These are phyloP conservation scores for Oryctes rhinoceros DNA, from an alignment of 1,140 invertebrate genomes.

Conservation along the genomic window DNA sequence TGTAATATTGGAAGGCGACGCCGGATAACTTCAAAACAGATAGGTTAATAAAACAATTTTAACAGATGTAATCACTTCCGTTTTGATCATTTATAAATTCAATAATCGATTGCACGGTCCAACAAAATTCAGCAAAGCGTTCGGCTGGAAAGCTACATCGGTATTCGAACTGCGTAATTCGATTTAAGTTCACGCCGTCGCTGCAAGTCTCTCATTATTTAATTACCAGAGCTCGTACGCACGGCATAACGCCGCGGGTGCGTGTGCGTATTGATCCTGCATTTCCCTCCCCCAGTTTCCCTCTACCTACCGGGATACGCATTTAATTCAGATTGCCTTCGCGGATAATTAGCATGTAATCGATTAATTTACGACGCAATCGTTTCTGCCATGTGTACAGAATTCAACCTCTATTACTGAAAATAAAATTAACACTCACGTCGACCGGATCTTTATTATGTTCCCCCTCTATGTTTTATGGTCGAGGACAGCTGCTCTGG, in stretches of 20 bases:
- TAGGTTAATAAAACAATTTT: neutral
- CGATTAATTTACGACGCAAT: slow-evolving; percentile 39
- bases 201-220: slow-evolving; percentile 34
- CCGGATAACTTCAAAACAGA: no score
- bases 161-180: slow-evolving; percentile 27
- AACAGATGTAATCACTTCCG: neutral
- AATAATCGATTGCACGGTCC: neutral
- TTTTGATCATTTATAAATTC: neutral
- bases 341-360: slow-evolving; percentile 40
- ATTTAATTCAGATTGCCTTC: slow-evolving; percentile 38
- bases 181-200: slow-evolving; percentile 31
- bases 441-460: neutral
- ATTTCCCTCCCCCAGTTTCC: neutral
- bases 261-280: slow-evolving; percentile 18
- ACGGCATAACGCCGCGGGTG: slow-evolving; percentile 9
- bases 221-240: slow-evolving; percentile 33
- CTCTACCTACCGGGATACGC: neutral
- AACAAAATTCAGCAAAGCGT: neutral
- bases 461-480: neutral
- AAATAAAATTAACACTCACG: slow-evolving; percentile 18
- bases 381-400: slow-evolving; percentile 26
- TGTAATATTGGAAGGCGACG: no score
- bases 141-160: slow-evolving; percentile 14
- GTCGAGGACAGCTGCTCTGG: neutral
- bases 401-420: slow-evolving; percentile 3